Evolutionary conservation across 37 sponge, comb jelly and placozoan genomes (phyloP), one percentile per base, ranked within the genome.

Genomic region (Aplysina aerophoba): DNA sequence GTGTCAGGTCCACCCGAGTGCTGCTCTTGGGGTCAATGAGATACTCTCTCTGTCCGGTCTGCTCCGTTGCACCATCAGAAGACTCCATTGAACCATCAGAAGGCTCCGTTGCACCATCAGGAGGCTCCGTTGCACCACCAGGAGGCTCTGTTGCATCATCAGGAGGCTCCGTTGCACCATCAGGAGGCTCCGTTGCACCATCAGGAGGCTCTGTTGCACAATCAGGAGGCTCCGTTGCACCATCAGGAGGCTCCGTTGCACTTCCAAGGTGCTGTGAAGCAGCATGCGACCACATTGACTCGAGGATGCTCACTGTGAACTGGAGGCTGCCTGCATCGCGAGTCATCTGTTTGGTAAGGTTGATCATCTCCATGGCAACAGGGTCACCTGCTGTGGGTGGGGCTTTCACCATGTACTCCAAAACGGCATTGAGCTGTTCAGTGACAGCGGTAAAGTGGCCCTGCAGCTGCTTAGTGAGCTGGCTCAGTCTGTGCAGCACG

Each of bases 401-500:
- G 78, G 44, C n/a, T n/a, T 75, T 50, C 53, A 19, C 53, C 25
- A 75, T 15, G 25, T 75, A 41, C 20, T 22, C 78, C 20, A 75
- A 24, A 16, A 41, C n/a, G 54, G 41, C 15, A 12, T 22, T 41
- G n/a, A 75, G 54, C 53, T 75, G 78, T 1, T 19, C 21, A 17
- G 54, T 36, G 24, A 50, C 15, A 24, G 37, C 53, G 41, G 53
- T 15, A 44, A 50, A 41, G 54, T 31, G 14, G n/a, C 16, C 1
- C 39, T 83, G 83, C 13, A 92, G 53, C 37, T 62, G 34, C 17
- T 73, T 78, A 30, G 87, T 84, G 16, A 91, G 55, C 63, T 84
- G 44, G 31, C 73, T 35, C 25, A 89, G 87, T 35, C 37, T 86
- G 25, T 55, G 40, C 0, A 40, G 54, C 25, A 64, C 65, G 0